These are phyloP conservation scores for Xiphophorus birchmanni DNA, from an alignment of 2,797 vertebrate species.

Conservation along the genomic window DNA sequence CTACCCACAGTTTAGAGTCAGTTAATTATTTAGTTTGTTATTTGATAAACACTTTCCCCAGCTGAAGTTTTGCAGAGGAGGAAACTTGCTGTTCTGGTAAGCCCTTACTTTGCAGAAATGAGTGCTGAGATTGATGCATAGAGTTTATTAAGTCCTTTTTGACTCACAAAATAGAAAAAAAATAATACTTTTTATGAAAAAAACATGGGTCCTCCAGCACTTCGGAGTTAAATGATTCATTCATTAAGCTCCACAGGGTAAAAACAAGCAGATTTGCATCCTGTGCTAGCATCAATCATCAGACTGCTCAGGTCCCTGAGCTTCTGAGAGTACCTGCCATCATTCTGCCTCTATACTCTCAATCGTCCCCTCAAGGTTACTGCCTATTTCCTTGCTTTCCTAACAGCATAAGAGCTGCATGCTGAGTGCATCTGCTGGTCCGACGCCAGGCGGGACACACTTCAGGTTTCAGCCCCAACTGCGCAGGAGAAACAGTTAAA, in stretches of 20 bases:
- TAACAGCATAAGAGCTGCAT: constrained; percentile 45
- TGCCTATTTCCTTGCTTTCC: constrained; percentile 32
- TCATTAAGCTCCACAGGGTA: constrained; percentile 48
- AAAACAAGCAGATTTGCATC: constrained; percentile 54
- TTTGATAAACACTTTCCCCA: neutral
- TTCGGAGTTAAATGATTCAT: constrained; percentile 37
- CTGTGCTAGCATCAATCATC: constrained; percentile 64
- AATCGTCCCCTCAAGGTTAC: constrained; percentile 61
- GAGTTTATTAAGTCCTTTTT: neutral
- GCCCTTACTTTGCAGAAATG: neutral
- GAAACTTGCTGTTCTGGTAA: neutral
- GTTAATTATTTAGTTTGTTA: constrained; percentile 1
- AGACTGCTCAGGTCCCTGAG: constrained; percentile 40
- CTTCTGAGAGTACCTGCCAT: constrained; percentile 32
- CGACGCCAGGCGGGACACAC: constrained; percentile 35
- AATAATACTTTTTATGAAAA: constrained; percentile 8
- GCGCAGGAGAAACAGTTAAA: constrained; percentile 1
- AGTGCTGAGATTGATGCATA: neutral
- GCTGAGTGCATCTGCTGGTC: constrained; percentile 46
- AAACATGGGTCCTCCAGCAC: constrained; percentile 17
- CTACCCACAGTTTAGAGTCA: neutral
- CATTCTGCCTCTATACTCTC: constrained; percentile 34
- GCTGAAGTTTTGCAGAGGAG: neutral
- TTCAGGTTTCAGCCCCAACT: constrained; percentile 35
- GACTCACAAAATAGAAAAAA: neutral